Evolutionary conservation across 2,113 vertebrate species (phyloP).

Genomic region (Setophaga kirtlandii): DNA sequence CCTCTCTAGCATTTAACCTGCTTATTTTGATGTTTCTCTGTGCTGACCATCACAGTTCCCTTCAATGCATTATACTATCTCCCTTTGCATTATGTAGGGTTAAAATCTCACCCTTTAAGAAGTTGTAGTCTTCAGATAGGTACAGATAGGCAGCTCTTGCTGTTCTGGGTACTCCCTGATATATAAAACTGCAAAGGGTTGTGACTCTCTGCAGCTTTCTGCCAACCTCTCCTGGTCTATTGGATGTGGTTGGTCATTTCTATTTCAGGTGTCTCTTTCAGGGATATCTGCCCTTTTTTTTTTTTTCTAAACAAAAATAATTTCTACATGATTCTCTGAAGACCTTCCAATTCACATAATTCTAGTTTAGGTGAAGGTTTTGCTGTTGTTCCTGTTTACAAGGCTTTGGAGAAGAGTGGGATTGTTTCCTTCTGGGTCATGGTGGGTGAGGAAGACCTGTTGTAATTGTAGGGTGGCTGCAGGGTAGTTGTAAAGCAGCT

Average conservation of each 20-base stretch:
- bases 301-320: background rate
- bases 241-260: background rate
- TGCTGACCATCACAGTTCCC: background rate
- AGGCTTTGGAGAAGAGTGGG: background rate
- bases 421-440: background rate
- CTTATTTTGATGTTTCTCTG: background rate
- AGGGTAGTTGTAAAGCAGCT: background rate
- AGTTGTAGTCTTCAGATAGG: background rate
- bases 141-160: background rate
- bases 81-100: background rate
- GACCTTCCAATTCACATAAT: background rate
- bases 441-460: background rate
- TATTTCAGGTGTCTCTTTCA: background rate
- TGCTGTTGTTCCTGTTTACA: background rate
- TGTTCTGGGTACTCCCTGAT: background rate
- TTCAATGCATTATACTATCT: background rate
- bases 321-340: background rate
- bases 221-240: background rate
- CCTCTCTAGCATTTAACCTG: background rate
- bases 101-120: background rate
- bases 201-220: background rate
- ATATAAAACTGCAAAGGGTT: background rate
- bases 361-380: background rate
- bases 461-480: background rate
- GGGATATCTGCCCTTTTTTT: background rate